These are phyloP conservation scores for Lutjanus erythropterus DNA, from an alignment of 2,113 vertebrate genomes.

Conservation along the genomic window DNA sequence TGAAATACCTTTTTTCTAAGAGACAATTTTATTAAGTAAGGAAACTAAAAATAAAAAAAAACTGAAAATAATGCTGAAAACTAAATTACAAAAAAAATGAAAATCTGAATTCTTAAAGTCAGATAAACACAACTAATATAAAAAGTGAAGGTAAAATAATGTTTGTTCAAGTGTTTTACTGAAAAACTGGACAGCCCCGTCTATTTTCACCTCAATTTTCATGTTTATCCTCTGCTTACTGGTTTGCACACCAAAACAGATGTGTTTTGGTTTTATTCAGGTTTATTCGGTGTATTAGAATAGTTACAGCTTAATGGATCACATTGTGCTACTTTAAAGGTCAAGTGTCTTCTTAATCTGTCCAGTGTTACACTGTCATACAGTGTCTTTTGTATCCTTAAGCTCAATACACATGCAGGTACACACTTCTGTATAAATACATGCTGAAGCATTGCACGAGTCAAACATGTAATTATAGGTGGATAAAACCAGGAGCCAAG, in stretches of 20 bases:
- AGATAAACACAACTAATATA: neutral
- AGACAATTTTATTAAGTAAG: neutral
- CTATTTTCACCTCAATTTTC: neutral
- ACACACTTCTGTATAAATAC: neutral
- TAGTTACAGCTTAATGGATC: constrained; percentile 44
- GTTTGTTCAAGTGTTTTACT: neutral
- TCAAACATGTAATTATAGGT: constrained; percentile 41
- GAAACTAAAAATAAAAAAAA: neutral
- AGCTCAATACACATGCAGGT: neutral
- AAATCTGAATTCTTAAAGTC: neutral
- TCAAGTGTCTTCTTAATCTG: constrained; percentile 63
- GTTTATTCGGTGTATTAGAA: neutral
- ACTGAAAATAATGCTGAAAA: too few relatives aligned
- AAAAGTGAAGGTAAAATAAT: neutral
- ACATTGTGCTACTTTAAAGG: constrained; percentile 44
- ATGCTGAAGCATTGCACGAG: constrained; percentile 13
- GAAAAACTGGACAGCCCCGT: neutral
- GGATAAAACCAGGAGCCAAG: constrained; percentile 16
- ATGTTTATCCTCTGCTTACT: neutral
- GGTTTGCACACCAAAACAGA: neutral
- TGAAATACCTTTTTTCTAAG: neutral
- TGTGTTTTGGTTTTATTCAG: constrained; percentile 25
- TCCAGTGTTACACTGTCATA: constrained; percentile 9
- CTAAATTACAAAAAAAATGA: neutral
- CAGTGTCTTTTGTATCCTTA: constrained; percentile 38